Evolutionary conservation across 2,113 vertebrate genomes (phyloP).

Genomic region (Sinocyclocheilus anshuiensis): DNA sequence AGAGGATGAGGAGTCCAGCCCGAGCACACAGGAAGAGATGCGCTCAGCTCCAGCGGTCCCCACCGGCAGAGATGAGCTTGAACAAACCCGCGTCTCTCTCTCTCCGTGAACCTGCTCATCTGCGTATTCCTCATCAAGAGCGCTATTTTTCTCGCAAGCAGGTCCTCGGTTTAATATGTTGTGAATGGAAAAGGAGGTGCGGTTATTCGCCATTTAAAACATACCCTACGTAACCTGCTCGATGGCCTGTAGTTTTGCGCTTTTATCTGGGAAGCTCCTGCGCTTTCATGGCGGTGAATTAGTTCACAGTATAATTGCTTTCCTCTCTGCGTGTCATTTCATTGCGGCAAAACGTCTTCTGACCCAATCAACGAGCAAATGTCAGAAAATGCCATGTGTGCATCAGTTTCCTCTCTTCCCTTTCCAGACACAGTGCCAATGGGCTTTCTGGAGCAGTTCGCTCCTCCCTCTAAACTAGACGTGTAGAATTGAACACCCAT

Average conservation of each 20-base stretch:
- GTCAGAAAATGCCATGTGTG: constrained; percentile 62
- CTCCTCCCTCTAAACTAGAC: constrained; percentile 62
- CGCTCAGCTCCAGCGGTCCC: neutral
- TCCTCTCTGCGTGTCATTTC: constrained; percentile 52
- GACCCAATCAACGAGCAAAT: constrained; percentile 60
- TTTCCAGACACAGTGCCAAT: constrained; percentile 53
- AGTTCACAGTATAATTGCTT: constrained; percentile 4
- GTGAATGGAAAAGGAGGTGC: constrained; percentile 76
- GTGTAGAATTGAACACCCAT: constrained; percentile 38
- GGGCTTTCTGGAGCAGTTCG: constrained; percentile 56
- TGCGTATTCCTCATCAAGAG: constrained; percentile 9
- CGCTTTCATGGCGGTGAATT: constrained; percentile 21
- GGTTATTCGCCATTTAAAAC: constrained; percentile 70
- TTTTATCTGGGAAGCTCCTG: constrained; percentile 9
- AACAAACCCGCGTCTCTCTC: neutral
- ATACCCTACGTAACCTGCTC: constrained; percentile 26
- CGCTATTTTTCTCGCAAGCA: constrained; percentile 34
- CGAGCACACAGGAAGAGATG: constrained; percentile 29
- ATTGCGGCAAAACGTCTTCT: constrained; percentile 56
- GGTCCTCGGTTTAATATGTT: constrained; percentile 72
- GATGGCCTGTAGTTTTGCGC: neutral
- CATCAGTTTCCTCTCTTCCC: constrained; percentile 49
- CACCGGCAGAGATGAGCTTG: neutral
- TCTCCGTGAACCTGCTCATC: neutral
- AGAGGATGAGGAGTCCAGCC: constrained; percentile 33